A percentile compares a stretch with the other conserved stretches of the same genome.
These are phyloP conservation scores for Miniopterus natalensis DNA, from an alignment of 2,113 vertebrate genomes.

Conservation along the genomic window DNA sequence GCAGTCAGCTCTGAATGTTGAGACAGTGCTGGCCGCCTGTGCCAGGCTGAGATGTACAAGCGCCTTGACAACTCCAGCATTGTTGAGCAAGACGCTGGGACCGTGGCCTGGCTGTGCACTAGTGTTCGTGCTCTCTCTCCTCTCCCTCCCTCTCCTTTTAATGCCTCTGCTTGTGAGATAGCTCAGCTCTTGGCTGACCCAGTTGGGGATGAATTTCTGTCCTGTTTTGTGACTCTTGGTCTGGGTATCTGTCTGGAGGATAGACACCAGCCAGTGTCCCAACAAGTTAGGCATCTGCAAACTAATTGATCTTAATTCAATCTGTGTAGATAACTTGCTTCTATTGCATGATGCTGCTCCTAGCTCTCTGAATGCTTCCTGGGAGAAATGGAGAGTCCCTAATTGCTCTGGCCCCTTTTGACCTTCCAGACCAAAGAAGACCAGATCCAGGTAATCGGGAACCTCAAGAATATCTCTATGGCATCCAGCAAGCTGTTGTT, in stretches of 20 bases:
- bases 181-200: conserved; percentile 61
- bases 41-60: conserved; percentile 85
- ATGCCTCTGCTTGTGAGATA: conserved; percentile 63
- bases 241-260: conserved; percentile 69
- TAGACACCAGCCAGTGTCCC: background rate
- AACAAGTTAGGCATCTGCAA: background rate
- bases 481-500: conserved; percentile 98
- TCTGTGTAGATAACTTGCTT: conserved; percentile 3
- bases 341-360: background rate
- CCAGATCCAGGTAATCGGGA: conserved; percentile 99
- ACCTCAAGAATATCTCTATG: conserved; percentile 99
- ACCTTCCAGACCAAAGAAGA: conserved; percentile 95
- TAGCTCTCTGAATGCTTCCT: background rate
- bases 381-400: background rate
- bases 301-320: background rate
- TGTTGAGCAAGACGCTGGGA: conserved; percentile 82
- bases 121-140: rapidly evolving
- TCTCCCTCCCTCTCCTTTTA: rapidly evolving
- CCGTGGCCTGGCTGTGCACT: conserved; percentile 7
- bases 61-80: conserved; percentile 80
- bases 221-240: background rate
- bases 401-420: conserved; percentile 57
- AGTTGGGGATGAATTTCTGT: conserved; percentile 47
- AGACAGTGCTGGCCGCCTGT: conserved; percentile 72
- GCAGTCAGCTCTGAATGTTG: background rate